These are phyloP conservation scores for Dendrocincla tyrannina DNA, from an alignment of 2,797 vertebrate genomes.

Conservation along the genomic window DNA sequence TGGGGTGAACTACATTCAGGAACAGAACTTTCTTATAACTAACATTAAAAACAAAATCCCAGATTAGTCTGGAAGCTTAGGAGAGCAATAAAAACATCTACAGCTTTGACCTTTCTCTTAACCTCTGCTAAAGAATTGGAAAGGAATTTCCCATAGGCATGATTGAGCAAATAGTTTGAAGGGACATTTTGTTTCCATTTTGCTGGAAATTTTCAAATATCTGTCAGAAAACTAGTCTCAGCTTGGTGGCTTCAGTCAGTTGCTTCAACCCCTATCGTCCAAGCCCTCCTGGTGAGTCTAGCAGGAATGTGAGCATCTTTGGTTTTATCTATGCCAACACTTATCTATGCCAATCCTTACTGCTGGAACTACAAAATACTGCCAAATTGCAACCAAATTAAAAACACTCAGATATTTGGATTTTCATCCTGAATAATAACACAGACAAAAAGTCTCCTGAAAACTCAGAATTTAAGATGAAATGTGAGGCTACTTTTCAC, in stretches of 20 bases:
- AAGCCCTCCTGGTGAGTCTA: background rate
- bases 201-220: background rate
- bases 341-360: background rate
- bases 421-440: background rate
- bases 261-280: fast-evolving
- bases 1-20: background rate
- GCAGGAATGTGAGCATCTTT: background rate
- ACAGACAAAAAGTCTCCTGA: background rate
- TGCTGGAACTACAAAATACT: background rate
- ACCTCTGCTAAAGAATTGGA: background rate
- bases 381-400: background rate
- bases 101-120: background rate
- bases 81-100: background rate
- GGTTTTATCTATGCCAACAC: background rate
- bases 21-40: background rate
- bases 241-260: background rate
- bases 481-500: background rate
- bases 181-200: background rate
- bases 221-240: background rate
- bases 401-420: background rate
- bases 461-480: background rate
- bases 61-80: background rate
- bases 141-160: background rate
- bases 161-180: background rate
- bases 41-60: background rate